Percentiles rank a stretch among this genome's conserved stretches.
phyloP scores from a whole-genome alignment of 2,888 invertebrate species.

The Tricholauxania praeusta region DNA sequence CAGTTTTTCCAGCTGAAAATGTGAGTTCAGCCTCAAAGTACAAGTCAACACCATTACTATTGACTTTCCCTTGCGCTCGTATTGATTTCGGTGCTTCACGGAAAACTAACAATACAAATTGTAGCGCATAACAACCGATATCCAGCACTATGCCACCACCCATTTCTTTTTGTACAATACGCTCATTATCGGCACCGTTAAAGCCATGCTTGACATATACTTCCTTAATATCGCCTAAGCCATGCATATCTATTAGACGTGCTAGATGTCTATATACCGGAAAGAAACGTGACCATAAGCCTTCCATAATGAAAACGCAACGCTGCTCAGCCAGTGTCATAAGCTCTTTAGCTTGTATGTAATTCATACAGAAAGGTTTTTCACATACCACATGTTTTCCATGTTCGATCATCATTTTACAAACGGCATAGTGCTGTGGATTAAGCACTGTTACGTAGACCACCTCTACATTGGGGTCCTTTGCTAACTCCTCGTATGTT shows the following conservation, averaged over 20 bases:
- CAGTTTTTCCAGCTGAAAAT: slow-evolving; percentile 50
- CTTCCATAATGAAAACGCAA: slow-evolving; percentile 84
- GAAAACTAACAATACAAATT: slow-evolving; percentile 77
- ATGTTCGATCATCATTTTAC: slow-evolving; percentile 78
- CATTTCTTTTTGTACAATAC: slow-evolving; percentile 73
- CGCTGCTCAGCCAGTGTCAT: slow-evolving; percentile 75
- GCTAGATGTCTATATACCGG: slow-evolving; percentile 78
- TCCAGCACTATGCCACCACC: slow-evolving; percentile 84
- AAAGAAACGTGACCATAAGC: slow-evolving; percentile 84
- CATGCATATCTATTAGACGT: slow-evolving; percentile 65
- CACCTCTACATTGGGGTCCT: slow-evolving; percentile 81
- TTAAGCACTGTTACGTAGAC: slow-evolving; percentile 84
- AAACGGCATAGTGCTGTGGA: slow-evolving; percentile 76
- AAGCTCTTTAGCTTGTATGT: slow-evolving; percentile 76
- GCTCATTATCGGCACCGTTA: slow-evolving; percentile 69
- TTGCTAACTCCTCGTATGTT: slow-evolving; percentile 79
- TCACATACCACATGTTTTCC: slow-evolving; percentile 90
- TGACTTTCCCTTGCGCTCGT: slow-evolving; percentile 76
- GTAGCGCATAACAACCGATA: slow-evolving; percentile 79
- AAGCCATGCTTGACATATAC: slow-evolving; percentile 78
- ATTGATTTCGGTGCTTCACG: slow-evolving; percentile 76
- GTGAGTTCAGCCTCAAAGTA: slow-evolving; percentile 51
- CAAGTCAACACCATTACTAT: slow-evolving; percentile 77
- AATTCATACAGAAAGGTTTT: slow-evolving; percentile 85
- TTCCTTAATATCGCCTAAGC: slow-evolving; percentile 76